Evolutionary conservation across 2,113 vertebrate genomes (phyloP), one percentile per base, ranked within the genome.

Genomic region (Plecotus auritus): DNA sequence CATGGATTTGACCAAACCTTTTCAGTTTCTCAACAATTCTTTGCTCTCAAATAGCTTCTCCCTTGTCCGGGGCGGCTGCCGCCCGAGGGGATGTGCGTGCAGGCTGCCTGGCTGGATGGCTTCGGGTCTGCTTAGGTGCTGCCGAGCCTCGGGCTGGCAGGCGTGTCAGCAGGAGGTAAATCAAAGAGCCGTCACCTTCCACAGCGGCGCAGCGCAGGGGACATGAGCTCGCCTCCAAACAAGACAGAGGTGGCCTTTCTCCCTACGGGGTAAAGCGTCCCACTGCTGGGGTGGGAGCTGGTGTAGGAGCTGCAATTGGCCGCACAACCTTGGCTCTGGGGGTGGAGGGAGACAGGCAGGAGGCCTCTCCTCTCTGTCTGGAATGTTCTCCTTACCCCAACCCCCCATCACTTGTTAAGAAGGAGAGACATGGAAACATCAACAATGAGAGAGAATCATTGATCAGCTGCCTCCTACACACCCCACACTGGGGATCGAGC

Each of bases 101-200:
- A 20, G 61, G 74, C 20, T 14, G 13, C 30, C 37, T 2, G 5
- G 76, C 73, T 2, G 6, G 49, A 37, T 1, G 59, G 26, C 49
- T 64, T 54, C 20, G 6, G 80, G n/a, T 72, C 93, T 86, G 66
- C 54, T 70, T 90, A 80, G 76, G 83, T 13, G 67, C 67, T 17
- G 61, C 40, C 61, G 35, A 0, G 14, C 80, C 51, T 51, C 4
- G 0, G 2, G 11, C 23, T 0, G 78, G 64, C 66, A 88, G 66
- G 92, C 67, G 10, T 85, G 90, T 91, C 93, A 69, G 87, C 12
- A 28, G 78, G 23, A 95, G 88, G 91, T 35, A 94, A 91, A 94
- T 67, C 91, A 78, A 28, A 92, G n/a, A n/a, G 72, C 93, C 81
- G 82, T 94, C 76, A 81, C 64, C 85, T 94, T 78, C 32, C 6